These are phyloP conservation scores for Drosophila bipectinata DNA, from an alignment of 1,140 invertebrate species.

Conservation along the genomic window DNA sequence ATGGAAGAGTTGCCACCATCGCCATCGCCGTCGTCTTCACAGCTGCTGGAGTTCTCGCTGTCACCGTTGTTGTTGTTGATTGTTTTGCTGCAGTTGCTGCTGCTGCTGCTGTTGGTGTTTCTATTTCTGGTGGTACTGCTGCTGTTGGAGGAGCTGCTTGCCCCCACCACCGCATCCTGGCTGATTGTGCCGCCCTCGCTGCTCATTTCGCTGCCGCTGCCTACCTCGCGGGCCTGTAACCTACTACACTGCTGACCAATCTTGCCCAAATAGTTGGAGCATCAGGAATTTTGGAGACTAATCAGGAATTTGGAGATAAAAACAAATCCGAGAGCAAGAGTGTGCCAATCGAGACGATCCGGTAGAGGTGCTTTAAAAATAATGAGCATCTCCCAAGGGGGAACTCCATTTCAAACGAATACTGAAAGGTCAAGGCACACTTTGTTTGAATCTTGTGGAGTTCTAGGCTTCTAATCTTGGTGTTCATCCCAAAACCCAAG, in stretches of 20 bases:
- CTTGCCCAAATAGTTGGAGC: neutral
- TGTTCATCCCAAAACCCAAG: no score
- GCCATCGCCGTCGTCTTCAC: neutral
- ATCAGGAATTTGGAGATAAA: neutral
- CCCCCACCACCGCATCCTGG: neutral
- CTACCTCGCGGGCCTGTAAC: neutral
- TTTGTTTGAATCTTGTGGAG: no score
- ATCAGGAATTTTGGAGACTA: slow-evolving; percentile 11
- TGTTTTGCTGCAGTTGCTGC: neutral
- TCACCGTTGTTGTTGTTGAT: neutral
- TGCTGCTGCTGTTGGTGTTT: neutral
- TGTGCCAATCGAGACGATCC: neutral
- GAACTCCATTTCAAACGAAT: neutral
- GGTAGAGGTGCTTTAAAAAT: neutral
- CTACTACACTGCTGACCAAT: slow-evolving; percentile 11
- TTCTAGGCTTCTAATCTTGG: no score
- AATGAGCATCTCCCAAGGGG: neutral
- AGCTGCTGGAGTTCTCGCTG: neutral
- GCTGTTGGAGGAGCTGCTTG: neutral
- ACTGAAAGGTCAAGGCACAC: neutral
- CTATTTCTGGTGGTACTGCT: neutral
- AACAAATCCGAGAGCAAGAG: neutral
- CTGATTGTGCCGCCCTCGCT: neutral
- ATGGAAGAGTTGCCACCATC: neutral
- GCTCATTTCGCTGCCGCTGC: neutral